These are phyloP conservation scores for Burhinus oedicnemus DNA, from an alignment of 2,113 vertebrate species.

Conservation along the genomic window DNA sequence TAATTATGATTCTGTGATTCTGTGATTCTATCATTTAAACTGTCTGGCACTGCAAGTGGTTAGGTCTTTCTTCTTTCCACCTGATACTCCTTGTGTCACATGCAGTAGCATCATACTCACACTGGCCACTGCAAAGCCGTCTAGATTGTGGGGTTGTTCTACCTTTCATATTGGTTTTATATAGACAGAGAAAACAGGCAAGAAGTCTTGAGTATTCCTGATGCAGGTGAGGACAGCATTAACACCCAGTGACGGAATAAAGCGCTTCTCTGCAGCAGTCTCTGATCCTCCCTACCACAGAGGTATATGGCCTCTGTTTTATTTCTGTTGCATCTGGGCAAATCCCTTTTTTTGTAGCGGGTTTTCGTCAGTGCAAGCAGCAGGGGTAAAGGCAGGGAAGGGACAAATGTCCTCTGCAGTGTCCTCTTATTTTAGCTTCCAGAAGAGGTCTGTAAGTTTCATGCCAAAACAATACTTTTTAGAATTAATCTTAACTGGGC, in stretches of 20 bases:
- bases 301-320: neutral
- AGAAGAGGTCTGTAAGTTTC: neutral
- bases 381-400: neutral
- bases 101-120: neutral
- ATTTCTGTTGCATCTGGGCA: fast-evolving
- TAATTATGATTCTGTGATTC: neutral
- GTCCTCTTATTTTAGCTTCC: neutral
- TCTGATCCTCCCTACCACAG: neutral
- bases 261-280: neutral
- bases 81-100: neutral
- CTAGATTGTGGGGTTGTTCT: neutral
- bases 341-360: neutral
- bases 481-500: neutral
- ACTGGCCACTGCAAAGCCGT: fast-evolving
- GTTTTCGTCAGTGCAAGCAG: neutral
- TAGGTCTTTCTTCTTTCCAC: neutral
- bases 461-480: neutral
- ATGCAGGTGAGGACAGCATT: neutral
- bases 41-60: neutral
- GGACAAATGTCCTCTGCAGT: neutral
- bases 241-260: neutral
- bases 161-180: neutral
- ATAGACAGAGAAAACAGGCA: neutral
- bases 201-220: neutral
- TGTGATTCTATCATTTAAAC: neutral